A percentile compares a stretch with the other conserved stretches of the same genome.
Evolutionary conservation across 2,113 vertebrate species (phyloP).

Genomic region (Hypanus sabinus): DNA sequence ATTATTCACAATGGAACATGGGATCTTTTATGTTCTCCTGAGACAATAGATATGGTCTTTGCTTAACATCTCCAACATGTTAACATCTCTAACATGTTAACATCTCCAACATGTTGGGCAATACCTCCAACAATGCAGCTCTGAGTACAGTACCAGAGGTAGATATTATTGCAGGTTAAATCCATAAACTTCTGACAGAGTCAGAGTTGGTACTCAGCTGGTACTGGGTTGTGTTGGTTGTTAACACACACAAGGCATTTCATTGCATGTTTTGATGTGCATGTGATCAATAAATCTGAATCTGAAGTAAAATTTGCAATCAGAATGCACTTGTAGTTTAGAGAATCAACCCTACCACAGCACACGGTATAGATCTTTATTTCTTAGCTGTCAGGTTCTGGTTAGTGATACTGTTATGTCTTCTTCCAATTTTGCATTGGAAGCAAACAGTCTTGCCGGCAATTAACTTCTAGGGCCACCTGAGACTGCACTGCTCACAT

Average conservation of each 20-base stretch:
- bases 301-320: neutral
- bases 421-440: conserved; percentile 21
- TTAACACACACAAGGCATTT: too few relatives aligned
- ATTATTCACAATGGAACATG: neutral
- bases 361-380: conserved; percentile 24
- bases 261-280: too few relatives aligned
- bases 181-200: neutral
- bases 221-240: neutral
- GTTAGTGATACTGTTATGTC: conserved; percentile 28
- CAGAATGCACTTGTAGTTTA: neutral
- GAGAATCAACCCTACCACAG: neutral
- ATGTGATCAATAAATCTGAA: too few relatives aligned
- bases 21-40: neutral
- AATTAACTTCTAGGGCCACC: conserved; percentile 35
- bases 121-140: neutral
- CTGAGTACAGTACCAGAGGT: neutral
- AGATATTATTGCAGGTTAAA: neutral
- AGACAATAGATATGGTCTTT: neutral
- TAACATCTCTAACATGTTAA: too few relatives aligned
- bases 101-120: too few relatives aligned
- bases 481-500: conserved; percentile 29
- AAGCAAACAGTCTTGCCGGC: conserved; percentile 29
- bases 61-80: too few relatives aligned
- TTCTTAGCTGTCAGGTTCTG: conserved; percentile 9
- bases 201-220: neutral